Conservation (phyloP, 2,888 invertebrate species). For the Halocaridina rubra region DNA sequence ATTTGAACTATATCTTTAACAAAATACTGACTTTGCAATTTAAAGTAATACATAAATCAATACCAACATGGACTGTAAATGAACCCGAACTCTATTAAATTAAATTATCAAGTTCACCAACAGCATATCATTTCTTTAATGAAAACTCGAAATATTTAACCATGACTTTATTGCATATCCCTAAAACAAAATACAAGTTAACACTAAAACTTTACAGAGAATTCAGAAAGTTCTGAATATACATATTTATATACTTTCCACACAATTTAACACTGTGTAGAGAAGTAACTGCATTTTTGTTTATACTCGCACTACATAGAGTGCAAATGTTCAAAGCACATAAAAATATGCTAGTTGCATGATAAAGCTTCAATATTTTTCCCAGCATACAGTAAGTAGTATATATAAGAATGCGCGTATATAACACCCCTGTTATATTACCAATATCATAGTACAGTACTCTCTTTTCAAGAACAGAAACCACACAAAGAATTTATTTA, state of each 20-base stretch:
- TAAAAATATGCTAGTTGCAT: conserved; percentile 28
- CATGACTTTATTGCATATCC: conserved; percentile 24
- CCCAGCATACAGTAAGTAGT: too few relatives aligned
- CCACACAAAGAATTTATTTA: too few relatives aligned
- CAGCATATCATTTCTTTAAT: background rate
- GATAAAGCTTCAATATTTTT: too few relatives aligned
- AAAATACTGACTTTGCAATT: conserved; percentile 51
- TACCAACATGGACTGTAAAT: too few relatives aligned
- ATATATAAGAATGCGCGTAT: too few relatives aligned
- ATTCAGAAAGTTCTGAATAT: conserved; percentile 27
- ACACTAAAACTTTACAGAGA: conserved; percentile 12
- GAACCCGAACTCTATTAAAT: too few relatives aligned
- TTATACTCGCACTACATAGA: conserved; percentile 48
- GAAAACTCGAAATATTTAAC: background rate
- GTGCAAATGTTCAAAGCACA: conserved; percentile 40
- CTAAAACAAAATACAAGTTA: background rate
- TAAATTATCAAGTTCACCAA: too few relatives aligned
- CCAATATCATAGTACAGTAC: too few relatives aligned
- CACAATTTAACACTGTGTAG: conserved; percentile 45
- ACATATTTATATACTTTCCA: background rate
- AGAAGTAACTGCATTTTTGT: conserved; percentile 36
- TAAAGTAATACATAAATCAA: background rate
- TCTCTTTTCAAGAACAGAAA: too few relatives aligned
- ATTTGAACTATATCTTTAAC: conserved; percentile 43
- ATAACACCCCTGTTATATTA: too few relatives aligned